These are phyloP conservation scores for Battus philenor DNA, from an alignment of 1,140 invertebrate species.

Conservation along the genomic window DNA sequence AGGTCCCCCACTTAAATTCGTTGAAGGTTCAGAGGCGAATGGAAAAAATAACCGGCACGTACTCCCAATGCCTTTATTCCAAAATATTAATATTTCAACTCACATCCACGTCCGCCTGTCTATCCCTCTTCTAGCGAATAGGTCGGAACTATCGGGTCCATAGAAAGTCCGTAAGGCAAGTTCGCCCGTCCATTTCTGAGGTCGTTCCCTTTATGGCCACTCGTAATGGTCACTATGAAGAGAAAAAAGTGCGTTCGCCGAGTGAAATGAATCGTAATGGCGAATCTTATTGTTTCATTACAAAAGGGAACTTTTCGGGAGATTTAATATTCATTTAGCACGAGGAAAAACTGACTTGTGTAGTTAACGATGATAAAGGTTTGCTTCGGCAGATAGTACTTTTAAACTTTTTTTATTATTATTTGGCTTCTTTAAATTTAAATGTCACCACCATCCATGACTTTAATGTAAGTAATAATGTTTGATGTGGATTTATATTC, in stretches of 20 bases:
- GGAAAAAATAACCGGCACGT: conserved; percentile 28
- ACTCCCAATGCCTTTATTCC: conserved; percentile 26
- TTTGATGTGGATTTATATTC: too few species aligned
- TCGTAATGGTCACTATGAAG: conserved; percentile 39
- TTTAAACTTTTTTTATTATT: too few species aligned
- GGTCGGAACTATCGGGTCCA: conserved; percentile 37
- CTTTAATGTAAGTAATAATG: too few species aligned
- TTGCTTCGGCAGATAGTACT: neutral
- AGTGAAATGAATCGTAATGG: conserved; percentile 45
- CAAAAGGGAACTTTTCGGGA: conserved; percentile 24
- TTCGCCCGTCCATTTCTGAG: conserved; percentile 35
- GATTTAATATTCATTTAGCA: conserved; percentile 29
- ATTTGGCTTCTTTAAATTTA: too few species aligned
- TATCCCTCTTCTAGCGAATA: conserved; percentile 32
- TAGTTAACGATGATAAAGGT: conserved; percentile 1
- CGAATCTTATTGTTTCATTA: conserved; percentile 39
- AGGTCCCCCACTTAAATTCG: conserved; percentile 10
- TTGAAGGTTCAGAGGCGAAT: conserved; percentile 11
- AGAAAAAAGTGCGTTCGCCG: conserved; percentile 38
- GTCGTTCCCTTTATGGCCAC: conserved; percentile 48
- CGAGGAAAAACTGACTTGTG: neutral
- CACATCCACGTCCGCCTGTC: conserved; percentile 29
- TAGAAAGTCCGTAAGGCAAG: conserved; percentile 41
- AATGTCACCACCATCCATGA: too few species aligned
- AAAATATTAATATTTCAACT: conserved; percentile 45